phyloP scores from a whole-genome alignment of 2,113 vertebrate genomes.

The Chloroceryle aenea region DNA sequence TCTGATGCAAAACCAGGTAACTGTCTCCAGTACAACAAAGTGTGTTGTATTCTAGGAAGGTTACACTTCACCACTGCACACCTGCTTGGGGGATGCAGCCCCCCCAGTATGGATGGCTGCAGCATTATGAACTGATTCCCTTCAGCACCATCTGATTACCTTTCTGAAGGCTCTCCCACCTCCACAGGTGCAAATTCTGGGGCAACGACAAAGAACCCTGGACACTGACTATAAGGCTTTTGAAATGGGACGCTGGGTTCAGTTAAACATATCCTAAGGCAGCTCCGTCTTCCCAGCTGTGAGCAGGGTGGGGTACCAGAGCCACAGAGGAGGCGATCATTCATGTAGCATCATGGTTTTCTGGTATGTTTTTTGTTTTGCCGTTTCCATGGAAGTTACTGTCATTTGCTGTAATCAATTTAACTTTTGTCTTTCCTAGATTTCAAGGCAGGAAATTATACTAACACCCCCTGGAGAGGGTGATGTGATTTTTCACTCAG shows the following conservation, averaged over 20 bases:
- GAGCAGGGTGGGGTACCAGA: not conserved
- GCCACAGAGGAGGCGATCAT: not conserved
- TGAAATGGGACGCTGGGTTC: not conserved
- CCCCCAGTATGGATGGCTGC: rapidly evolving
- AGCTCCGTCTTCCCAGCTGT: not conserved
- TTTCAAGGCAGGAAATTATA: slow-evolving; percentile 16
- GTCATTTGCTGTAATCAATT: not conserved
- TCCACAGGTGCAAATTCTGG: not conserved
- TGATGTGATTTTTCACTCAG: not conserved
- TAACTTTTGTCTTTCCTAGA: not conserved
- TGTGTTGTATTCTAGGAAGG: not conserved
- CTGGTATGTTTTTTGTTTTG: not conserved
- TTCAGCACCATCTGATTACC: not conserved
- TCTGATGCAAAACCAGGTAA: not conserved
- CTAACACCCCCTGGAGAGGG: not conserved
- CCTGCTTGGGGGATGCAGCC: not conserved
- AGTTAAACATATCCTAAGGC: not conserved
- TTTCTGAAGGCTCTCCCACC: not conserved
- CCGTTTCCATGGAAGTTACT: not conserved
- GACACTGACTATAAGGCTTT: not conserved
- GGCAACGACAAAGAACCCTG: not conserved
- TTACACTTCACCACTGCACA: not conserved
- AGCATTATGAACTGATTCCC: not conserved
- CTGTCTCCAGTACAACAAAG: not conserved
- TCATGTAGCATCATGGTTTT: not conserved